phyloP scores from a whole-genome alignment of 2,113 vertebrate species.

The Haemorhous mexicanus region DNA sequence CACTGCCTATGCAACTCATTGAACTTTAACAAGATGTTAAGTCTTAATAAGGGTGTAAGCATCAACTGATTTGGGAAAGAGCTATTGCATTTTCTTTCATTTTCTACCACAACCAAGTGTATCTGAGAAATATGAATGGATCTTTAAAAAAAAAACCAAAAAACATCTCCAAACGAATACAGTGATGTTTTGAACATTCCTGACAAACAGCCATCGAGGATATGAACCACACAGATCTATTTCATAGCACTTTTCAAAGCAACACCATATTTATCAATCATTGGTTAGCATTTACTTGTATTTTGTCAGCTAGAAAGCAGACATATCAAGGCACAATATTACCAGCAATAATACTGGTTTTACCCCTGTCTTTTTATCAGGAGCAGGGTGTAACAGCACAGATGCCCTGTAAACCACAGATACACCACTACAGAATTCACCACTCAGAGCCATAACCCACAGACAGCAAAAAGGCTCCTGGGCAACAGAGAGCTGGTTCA shows the following conservation, averaged over 20 bases:
- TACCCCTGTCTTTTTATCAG: background rate
- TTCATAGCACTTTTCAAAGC: background rate
- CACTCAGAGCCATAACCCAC: background rate
- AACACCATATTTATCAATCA: background rate
- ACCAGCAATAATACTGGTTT: background rate
- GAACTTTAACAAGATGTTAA: background rate
- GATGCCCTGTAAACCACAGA: background rate
- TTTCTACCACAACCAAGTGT: background rate
- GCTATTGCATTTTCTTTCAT: background rate
- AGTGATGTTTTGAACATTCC: background rate
- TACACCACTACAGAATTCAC: background rate
- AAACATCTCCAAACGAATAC: accelerated
- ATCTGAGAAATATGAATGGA: background rate
- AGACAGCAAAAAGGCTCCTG: background rate
- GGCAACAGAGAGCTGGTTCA: background rate
- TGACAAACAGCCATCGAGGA: background rate
- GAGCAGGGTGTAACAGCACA: background rate
- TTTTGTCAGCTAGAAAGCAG: background rate
- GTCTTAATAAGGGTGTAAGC: background rate
- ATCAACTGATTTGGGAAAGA: background rate
- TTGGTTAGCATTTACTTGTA: background rate
- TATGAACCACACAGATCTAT: background rate
- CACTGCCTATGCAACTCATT: background rate
- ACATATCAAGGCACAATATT: background rate
- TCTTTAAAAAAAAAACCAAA: background rate